Evolutionary conservation across 2,888 invertebrate species (phyloP).

Genomic region (Cantharis rufa): DNA sequence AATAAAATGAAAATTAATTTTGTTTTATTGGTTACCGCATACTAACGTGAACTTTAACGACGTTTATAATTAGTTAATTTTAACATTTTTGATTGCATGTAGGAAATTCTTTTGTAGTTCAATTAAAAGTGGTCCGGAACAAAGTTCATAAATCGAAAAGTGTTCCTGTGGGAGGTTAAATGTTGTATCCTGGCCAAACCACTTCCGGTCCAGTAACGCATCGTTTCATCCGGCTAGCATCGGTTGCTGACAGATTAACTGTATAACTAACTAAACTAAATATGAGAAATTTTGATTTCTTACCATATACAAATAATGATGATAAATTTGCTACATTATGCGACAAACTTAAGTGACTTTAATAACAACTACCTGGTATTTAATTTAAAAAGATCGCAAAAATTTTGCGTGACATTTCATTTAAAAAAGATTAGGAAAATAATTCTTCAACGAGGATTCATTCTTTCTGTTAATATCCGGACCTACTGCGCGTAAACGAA

Average conservation of each 20-base stretch:
- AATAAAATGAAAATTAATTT: background rate
- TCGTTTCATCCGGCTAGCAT: slow-evolving; percentile 31
- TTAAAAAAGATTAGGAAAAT: slow-evolving; percentile 23
- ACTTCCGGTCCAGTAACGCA: slow-evolving; percentile 32
- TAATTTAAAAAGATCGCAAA: slow-evolving; percentile 19
- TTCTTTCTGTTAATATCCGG: slow-evolving; percentile 18
- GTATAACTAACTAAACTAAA: slow-evolving; percentile 30
- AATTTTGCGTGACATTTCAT: slow-evolving; percentile 17
- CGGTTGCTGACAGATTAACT: slow-evolving; percentile 32
- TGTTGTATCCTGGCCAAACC: slow-evolving; percentile 32
- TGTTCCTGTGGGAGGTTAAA: slow-evolving; percentile 31
- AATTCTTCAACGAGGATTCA: slow-evolving; percentile 15
- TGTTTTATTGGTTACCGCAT: background rate
- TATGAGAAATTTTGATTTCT: slow-evolving; percentile 27
- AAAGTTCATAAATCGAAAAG: slow-evolving; percentile 29
- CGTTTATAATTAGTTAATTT: slow-evolving; percentile 1
- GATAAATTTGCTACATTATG: slow-evolving; percentile 19
- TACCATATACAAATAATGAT: slow-evolving; percentile 25
- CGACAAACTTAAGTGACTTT: slow-evolving; percentile 15
- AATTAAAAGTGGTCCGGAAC: slow-evolving; percentile 21
- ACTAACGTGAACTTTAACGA: background rate
- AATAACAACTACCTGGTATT: slow-evolving; percentile 16
- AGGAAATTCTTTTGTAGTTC: slow-evolving; percentile 12
- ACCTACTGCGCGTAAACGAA: slow-evolving; percentile 3
- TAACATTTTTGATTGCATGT: slow-evolving; percentile 6